Conservation (phyloP, 2,113 vertebrate species). For the Eulemur rufifrons region DNA sequence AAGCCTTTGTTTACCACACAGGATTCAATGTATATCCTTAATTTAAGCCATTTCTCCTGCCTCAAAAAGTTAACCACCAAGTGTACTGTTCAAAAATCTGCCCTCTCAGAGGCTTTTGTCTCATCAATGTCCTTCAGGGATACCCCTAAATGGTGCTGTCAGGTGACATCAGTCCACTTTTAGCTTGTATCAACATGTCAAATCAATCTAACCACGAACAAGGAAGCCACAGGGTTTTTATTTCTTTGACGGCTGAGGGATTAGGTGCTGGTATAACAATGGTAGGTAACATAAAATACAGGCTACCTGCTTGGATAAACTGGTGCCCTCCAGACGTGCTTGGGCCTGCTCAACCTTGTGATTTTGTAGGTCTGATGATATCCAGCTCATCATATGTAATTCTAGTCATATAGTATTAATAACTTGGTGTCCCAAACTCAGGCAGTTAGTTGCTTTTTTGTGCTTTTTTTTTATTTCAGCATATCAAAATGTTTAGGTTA, state of each 20-base stretch:
- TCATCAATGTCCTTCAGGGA: not conserved
- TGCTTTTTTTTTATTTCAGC: no score
- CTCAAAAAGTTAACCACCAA: not conserved
- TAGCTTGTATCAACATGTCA: not conserved
- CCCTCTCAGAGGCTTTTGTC: not conserved
- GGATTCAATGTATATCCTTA: not conserved
- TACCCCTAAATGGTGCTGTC: not conserved
- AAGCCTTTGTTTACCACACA: not conserved
- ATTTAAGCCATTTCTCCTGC: not conserved
- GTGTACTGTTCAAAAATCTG: not conserved
- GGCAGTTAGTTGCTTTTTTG: not conserved
- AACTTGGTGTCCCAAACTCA: not conserved
- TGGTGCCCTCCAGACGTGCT: not conserved
- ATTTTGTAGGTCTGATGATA: not conserved
- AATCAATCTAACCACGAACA: not conserved
- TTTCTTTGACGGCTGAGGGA: not conserved
- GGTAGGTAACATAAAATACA: not conserved
- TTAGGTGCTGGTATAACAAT: not conserved
- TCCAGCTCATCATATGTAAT: not conserved
- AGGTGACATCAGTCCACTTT: not conserved
- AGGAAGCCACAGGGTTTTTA: not conserved
- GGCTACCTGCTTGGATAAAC: not conserved
- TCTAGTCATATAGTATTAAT: not conserved
- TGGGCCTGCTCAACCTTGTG: not conserved
- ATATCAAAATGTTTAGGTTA: no score